Conservation (phyloP, 1,140 invertebrate species). For the Scaptomyza montana region DNA sequence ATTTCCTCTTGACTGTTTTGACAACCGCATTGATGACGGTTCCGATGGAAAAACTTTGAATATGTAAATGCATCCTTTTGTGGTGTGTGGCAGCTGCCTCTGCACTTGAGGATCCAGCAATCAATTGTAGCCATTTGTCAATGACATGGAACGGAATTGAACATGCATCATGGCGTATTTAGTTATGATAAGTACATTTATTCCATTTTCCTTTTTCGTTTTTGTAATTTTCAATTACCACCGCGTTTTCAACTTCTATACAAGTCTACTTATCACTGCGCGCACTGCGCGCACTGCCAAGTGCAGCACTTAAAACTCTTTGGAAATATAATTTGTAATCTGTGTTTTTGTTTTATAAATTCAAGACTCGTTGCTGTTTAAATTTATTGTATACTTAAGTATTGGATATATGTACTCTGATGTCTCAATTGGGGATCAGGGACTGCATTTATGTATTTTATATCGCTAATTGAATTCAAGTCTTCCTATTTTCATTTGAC, state of each 20-base stretch:
- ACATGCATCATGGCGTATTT: slow-evolving; percentile 47
- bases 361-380: slow-evolving; percentile 58
- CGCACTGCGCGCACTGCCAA: slow-evolving; percentile 44
- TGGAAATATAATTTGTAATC: slow-evolving; percentile 65
- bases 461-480: slow-evolving; percentile 36
- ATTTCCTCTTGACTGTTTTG: slow-evolving; percentile 73
- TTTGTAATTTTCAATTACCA: slow-evolving; percentile 51
- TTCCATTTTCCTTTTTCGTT: slow-evolving; percentile 33
- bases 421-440: slow-evolving; percentile 32
- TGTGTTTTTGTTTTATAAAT: slow-evolving; percentile 59
- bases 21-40: slow-evolving; percentile 55
- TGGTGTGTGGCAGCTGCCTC: neutral
- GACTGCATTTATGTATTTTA: slow-evolving; percentile 20
- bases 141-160: slow-evolving; percentile 25
- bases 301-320: slow-evolving; percentile 61
- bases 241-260: slow-evolving; percentile 25
- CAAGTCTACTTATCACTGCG: slow-evolving; percentile 8
- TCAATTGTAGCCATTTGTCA: slow-evolving; percentile 61
- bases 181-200: slow-evolving; percentile 21
- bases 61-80: slow-evolving; percentile 12
- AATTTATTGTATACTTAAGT: slow-evolving; percentile 75
- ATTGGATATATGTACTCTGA: slow-evolving; percentile 22
- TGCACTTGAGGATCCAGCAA: slow-evolving; percentile 55
- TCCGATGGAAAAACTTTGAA: slow-evolving; percentile 17
- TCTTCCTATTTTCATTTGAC: slow-evolving; percentile 33